phyloP scores from a whole-genome alignment of 2,888 invertebrate species.

The Camptogramma bilineatum region DNA sequence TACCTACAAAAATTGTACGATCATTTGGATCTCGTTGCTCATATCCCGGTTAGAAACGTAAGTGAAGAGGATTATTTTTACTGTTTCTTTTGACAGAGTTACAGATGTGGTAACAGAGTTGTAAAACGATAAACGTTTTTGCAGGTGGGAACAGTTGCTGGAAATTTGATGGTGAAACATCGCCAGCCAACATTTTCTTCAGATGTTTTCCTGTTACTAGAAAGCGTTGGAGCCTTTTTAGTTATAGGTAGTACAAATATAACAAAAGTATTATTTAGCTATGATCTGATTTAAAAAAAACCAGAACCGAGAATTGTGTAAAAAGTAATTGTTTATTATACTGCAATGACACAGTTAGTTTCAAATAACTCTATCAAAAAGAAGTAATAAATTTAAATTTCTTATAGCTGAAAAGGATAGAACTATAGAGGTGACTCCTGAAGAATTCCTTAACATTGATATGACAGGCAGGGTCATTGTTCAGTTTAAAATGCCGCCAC shows the following conservation, averaged over 20 bases:
- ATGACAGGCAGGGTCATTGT: conserved; percentile 65
- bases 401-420: conserved; percentile 48
- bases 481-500: conserved; percentile 64
- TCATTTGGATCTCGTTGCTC: conserved; percentile 90
- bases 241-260: conserved; percentile 74
- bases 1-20: conserved; percentile 86
- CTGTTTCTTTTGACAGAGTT: neutral
- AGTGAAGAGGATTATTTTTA: conserved; percentile 51
- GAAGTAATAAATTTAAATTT: neutral
- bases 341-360: neutral
- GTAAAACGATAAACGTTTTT: conserved; percentile 29
- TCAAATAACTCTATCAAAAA: neutral
- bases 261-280: neutral
- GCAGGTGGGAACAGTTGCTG: conserved; percentile 87
- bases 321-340: neutral
- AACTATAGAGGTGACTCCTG: conserved; percentile 58
- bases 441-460: conserved; percentile 60
- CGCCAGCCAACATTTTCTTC: conserved; percentile 87
- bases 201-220: conserved; percentile 86
- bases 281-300: no score
- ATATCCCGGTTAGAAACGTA: conserved; percentile 90
- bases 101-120: neutral
- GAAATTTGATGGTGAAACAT: conserved; percentile 89
- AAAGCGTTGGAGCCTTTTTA: conserved; percentile 80
- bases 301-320: no score